Conservation (phyloP, 23 tunicate genomes). For the Trididemnum clinides region DNA sequence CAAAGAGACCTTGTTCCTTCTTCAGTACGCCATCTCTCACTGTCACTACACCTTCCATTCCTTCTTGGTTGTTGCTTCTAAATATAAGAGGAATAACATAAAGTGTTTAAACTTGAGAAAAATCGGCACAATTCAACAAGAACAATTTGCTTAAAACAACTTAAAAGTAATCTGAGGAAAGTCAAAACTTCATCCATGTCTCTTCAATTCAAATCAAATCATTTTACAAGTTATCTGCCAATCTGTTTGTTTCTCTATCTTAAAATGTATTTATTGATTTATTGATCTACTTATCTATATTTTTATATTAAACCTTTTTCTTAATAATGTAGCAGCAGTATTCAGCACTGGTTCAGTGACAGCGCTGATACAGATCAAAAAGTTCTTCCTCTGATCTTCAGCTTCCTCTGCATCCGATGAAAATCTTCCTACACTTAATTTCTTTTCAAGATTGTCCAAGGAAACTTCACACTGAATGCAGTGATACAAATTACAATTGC, state of each 20-base stretch:
- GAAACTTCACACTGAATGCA: slow-evolving; percentile 55
- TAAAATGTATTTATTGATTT: background rate
- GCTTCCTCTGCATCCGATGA: slow-evolving; percentile 70
- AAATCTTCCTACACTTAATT: slow-evolving; percentile 53
- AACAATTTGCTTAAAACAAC: too few species aligned
- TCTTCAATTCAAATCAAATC: too few species aligned
- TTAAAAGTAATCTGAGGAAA: too few species aligned
- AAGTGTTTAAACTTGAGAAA: too few species aligned
- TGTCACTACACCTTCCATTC: slow-evolving; percentile 44
- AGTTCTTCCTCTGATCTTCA: slow-evolving; percentile 43
- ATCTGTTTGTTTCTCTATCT: background rate
- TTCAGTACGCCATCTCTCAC: slow-evolving; percentile 13
- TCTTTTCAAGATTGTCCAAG: slow-evolving; percentile 41
- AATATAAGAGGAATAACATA: background rate
- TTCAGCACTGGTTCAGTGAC: slow-evolving; percentile 55
- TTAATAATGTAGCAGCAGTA: slow-evolving; percentile 39
- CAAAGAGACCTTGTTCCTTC: slow-evolving; percentile 9
- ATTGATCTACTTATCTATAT: background rate
- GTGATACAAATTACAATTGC: too few species aligned
- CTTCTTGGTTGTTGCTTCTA: slow-evolving; percentile 7
- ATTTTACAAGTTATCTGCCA: too few species aligned
- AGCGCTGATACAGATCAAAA: slow-evolving; percentile 24
- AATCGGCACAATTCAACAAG: too few species aligned
- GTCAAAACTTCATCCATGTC: too few species aligned
- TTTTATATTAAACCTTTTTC: slow-evolving; percentile 28